Conservation (phyloP, 1,140 invertebrate species). For the Bombus confusus region DNA sequence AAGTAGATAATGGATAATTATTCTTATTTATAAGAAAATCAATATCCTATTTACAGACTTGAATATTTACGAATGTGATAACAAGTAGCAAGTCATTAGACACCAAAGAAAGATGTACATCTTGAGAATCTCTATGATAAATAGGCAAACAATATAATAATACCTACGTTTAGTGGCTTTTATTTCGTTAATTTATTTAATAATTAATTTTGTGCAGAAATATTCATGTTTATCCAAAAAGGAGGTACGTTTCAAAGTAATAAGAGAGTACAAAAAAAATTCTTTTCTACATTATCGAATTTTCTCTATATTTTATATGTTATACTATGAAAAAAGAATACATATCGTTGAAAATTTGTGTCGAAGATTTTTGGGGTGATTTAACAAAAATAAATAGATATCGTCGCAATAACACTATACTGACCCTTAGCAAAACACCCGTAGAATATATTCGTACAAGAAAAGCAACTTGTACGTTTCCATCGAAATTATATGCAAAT, state of each 20-base stretch:
- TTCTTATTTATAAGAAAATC: slow-evolving; percentile 14
- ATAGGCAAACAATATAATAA: slow-evolving; percentile 24
- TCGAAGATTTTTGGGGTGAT: neutral
- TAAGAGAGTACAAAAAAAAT: neutral
- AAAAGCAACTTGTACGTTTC: neutral
- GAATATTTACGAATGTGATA: neutral
- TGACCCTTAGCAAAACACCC: slow-evolving; percentile 3
- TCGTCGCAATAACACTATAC: slow-evolving; percentile 7
- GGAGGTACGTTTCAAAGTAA: neutral
- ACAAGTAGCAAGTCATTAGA: slow-evolving; percentile 16
- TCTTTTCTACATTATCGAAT: neutral
- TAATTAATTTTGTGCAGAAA: neutral
- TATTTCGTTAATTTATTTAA: too few relatives aligned
- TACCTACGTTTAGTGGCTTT: neutral
- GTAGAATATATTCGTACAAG: neutral
- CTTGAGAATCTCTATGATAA: slow-evolving; percentile 6
- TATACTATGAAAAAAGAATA: neutral
- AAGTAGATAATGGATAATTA: neutral
- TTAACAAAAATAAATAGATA: slow-evolving; percentile 35
- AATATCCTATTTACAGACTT: slow-evolving; percentile 29
- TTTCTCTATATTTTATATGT: neutral
- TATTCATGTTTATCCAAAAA: neutral
- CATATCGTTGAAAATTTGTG: neutral
- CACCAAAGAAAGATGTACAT: slow-evolving; percentile 6
- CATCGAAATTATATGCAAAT: slow-evolving; percentile 9